A percentile compares a stretch with the other conserved stretches of the same genome.
phyloP scores from a whole-genome alignment of 2,797 vertebrate species.

The Poecilia picta region DNA sequence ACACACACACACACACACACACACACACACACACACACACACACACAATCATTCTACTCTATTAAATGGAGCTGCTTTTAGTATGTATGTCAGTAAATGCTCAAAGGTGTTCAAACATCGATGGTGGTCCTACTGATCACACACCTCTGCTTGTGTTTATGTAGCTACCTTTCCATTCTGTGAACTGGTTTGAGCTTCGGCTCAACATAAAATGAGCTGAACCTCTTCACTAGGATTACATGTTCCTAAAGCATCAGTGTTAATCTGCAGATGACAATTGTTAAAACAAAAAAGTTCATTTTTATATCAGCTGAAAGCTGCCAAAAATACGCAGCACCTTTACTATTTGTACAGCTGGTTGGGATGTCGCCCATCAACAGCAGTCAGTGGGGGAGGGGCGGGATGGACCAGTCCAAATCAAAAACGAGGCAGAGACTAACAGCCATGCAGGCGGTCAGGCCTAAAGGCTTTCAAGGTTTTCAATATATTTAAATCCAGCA shows the following conservation, averaged over 20 bases:
- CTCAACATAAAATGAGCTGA: neutral
- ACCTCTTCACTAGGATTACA: neutral
- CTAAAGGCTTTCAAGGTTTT: neutral
- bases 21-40: neutral
- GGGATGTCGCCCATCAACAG: neutral
- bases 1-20: neutral
- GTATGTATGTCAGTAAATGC: too few species aligned
- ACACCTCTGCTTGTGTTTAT: too few species aligned
- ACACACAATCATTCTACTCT: neutral
- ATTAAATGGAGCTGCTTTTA: neutral
- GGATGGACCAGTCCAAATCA: neutral
- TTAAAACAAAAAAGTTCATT: neutral
- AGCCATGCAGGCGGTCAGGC: neutral
- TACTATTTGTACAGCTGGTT: neutral
- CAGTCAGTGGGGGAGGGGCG: neutral
- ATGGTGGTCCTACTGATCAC: too few species aligned
- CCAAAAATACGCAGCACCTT: neutral
- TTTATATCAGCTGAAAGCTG: neutral
- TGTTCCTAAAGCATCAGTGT: neutral
- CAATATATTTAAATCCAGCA: neutral
- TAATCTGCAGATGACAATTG: neutral
- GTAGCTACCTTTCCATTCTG: too few species aligned
- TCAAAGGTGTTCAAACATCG: too few species aligned
- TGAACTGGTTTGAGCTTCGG: too few species aligned
- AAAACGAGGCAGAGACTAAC: neutral